Evolutionary conservation across 2,113 vertebrate genomes (phyloP), one percentile per base, ranked within the genome.

Genomic region (Boulengerochromis microlepis): DNA sequence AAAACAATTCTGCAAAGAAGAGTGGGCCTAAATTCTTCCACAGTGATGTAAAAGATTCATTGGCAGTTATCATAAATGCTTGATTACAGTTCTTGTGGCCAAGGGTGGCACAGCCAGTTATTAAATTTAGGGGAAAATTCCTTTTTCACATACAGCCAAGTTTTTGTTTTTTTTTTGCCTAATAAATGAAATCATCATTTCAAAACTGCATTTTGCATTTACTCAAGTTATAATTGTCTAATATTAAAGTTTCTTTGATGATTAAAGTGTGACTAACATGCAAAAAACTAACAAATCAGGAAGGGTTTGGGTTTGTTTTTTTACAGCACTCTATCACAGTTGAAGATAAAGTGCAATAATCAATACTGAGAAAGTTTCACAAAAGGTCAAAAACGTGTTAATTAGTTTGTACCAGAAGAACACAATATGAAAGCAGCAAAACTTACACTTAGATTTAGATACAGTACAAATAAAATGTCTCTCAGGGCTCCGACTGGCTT

Each of bases 401-500:
- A 8, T 57, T 16, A 9, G 42, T 19, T 78, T 47, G 54, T 69
- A 13, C 33, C 13, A 52, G 19, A 74, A 53, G 38, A 10, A 57
- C 38, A 81, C 42, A 81, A 66, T 76, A 3, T 56, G 5, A 74
- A 81, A 86, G 18, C 22, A 47, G 71, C 10, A 33, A 18, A 35
- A 8, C n/a, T 81, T 81, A 59, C 56, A 64, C 35, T 35, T 80
- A 40, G 16, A 85, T 80, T 80, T 24, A 85, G 35, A 53, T 69
- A 78, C 35, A 81, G 53, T 18, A 80, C 26, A 64, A 47, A 74
- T 84, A 38, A 83, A 69, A 80, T 38, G 12, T 52, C 61, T 85
- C 45, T 61, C 4, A 29, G 38, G 82, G 29, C 42, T 76, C 22
- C 29, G 3, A 56, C 71, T 81, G 81, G n/a, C 82, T 85, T 85